These are phyloP conservation scores for Xiphophorus couchianus DNA, from an alignment of 2,113 vertebrate species.

Conservation along the genomic window DNA sequence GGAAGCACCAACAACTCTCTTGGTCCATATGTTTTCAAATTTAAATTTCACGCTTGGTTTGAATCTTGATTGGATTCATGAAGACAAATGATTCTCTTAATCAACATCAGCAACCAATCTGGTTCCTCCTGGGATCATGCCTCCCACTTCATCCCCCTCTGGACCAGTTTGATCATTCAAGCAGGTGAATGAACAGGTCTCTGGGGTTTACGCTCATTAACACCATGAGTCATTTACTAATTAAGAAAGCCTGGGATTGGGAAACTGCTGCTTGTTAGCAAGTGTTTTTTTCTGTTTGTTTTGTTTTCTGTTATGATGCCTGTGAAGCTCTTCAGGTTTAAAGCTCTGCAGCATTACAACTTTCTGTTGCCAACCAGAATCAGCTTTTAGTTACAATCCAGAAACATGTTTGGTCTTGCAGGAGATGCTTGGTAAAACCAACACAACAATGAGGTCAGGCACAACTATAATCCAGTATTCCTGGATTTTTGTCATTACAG, in stretches of 20 bases:
- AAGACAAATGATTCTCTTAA: not conserved
- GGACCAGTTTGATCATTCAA: no score
- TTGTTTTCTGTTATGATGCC: not conserved
- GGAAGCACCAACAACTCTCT: no score
- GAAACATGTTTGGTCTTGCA: not conserved
- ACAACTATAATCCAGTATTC: not conserved
- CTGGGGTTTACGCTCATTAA: conserved; percentile 12
- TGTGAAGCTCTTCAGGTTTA: not conserved
- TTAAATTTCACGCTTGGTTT: no score
- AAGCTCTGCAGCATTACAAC: not conserved
- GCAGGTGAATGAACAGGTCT: not conserved
- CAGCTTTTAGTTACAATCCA: not conserved
- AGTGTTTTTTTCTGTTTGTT: not conserved
- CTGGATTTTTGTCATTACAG: not conserved
- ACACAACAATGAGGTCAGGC: not conserved
- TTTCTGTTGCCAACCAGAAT: not conserved
- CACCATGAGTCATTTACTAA: conserved; percentile 11
- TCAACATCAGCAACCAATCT: not conserved
- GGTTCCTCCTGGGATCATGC: not conserved
- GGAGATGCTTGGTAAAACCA: not conserved
- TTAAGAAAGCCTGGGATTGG: not conserved
- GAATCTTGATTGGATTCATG: no score
- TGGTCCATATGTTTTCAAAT: no score
- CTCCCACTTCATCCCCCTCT: not conserved
- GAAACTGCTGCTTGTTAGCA: not conserved